Percentiles rank a stretch among this genome's conserved stretches.
phyloP scores from a whole-genome alignment of 2,888 invertebrate genomes.

The Achlya flavicornis region DNA sequence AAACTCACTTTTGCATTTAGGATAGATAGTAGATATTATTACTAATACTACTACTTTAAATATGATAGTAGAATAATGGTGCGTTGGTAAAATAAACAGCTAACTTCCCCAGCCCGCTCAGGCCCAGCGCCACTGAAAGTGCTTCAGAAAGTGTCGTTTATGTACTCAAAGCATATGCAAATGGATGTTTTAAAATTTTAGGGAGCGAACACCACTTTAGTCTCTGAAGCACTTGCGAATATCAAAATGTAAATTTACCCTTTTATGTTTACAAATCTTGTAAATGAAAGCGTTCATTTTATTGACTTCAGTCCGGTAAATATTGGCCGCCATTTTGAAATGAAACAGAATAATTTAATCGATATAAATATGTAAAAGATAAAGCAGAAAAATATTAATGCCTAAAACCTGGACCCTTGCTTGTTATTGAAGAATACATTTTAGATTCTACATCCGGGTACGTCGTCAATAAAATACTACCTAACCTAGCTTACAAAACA shows the following conservation, averaged over 20 bases:
- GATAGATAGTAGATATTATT: too few species aligned
- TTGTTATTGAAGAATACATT: too few species aligned
- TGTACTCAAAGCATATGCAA: conserved; percentile 84
- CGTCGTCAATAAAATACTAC: too few species aligned
- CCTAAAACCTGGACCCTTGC: too few species aligned
- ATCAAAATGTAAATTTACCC: conserved; percentile 84
- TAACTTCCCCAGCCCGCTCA: conserved; percentile 30
- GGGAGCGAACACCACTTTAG: conserved; percentile 80
- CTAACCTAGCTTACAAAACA: too few species aligned
- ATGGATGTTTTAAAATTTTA: conserved; percentile 84
- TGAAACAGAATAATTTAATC: conserved; percentile 30
- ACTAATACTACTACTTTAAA: too few species aligned
- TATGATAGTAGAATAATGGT: too few species aligned
- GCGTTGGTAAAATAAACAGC: not conserved
- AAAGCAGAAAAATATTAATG: not conserved
- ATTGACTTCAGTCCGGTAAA: conserved; percentile 69
- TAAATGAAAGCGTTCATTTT: conserved; percentile 81
- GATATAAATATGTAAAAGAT: not conserved
- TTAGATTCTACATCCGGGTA: too few species aligned
- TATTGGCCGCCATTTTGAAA: conserved; percentile 47
- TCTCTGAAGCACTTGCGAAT: conserved; percentile 80
- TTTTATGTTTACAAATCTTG: conserved; percentile 83
- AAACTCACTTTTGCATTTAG: too few species aligned
- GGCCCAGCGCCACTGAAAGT: conserved; percentile 59
- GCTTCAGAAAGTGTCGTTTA: conserved; percentile 83